Conservation (phyloP, 2,797 vertebrate species). For the Otolemur crassicaudatus region DNA sequence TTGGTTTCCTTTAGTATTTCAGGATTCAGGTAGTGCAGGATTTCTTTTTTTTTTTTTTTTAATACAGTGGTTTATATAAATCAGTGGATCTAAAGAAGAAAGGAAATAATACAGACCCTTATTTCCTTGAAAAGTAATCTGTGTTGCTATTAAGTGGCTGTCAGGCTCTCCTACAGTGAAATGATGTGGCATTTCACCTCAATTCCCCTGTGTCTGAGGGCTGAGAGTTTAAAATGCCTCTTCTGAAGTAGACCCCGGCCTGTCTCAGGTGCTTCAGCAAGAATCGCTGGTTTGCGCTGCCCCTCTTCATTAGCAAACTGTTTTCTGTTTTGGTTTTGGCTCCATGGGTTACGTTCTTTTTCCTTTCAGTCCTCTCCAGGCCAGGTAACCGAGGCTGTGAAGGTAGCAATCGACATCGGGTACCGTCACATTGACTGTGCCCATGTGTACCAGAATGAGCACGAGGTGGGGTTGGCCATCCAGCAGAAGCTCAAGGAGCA, state of each 20-base stretch:
- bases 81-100: not conserved
- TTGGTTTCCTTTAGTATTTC: not conserved
- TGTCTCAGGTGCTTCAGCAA: not conserved
- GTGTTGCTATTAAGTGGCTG: not conserved
- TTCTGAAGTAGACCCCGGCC: not conserved
- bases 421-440: constrained; percentile 93
- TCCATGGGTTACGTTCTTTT: not conserved
- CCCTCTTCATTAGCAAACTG: not conserved
- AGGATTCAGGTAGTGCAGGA: not conserved
- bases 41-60: not conserved
- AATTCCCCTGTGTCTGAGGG: accelerated
- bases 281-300: accelerated
- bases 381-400: constrained; percentile 88
- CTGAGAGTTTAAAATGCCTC: not conserved
- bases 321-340: not conserved
- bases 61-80: not conserved
- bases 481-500: constrained; percentile 89
- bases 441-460: constrained; percentile 90
- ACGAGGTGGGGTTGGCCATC: constrained; percentile 90
- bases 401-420: constrained; percentile 88
- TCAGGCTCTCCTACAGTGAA: not conserved
- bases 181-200: not conserved
- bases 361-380: constrained; percentile 90
- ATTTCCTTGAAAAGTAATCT: not conserved
- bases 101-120: not conserved